Conservation (phyloP, 2,797 vertebrate genomes). For the Echiichthys vipera region DNA sequence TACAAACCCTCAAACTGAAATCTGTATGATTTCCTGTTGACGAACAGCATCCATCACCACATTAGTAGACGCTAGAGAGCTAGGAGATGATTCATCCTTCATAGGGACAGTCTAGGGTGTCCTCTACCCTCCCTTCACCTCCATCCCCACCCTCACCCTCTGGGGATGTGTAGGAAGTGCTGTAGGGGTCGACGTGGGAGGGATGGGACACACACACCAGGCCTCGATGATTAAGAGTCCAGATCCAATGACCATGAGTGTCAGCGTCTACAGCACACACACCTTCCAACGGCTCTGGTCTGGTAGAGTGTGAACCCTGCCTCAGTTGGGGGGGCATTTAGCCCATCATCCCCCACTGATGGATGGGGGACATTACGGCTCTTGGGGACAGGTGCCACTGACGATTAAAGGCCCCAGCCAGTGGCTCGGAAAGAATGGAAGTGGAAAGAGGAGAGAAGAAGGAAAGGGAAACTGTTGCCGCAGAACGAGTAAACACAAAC, state of each 20-base stretch:
- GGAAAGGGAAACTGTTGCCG: slow-evolving; percentile 79
- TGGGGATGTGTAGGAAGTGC: slow-evolving; percentile 39
- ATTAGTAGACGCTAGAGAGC: slow-evolving; percentile 47
- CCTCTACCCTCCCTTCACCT: slow-evolving; percentile 47
- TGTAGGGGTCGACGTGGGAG: slow-evolving; percentile 29
- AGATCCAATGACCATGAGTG: slow-evolving; percentile 67
- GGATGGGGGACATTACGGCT: slow-evolving; percentile 83
- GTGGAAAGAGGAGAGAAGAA: slow-evolving; percentile 66
- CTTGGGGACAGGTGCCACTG: slow-evolving; percentile 83
- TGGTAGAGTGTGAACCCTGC: slow-evolving; percentile 66
- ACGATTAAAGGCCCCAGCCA: slow-evolving; percentile 84
- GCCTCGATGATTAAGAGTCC: slow-evolving; percentile 73
- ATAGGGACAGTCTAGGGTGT: slow-evolving; percentile 47
- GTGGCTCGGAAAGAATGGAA: slow-evolving; percentile 81
- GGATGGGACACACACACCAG: slow-evolving; percentile 43
- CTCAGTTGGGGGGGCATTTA: slow-evolving; percentile 41
- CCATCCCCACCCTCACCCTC: slow-evolving; percentile 9
- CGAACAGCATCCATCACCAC: slow-evolving; percentile 52
- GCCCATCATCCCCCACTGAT: slow-evolving; percentile 78
- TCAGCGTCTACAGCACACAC: slow-evolving; percentile 55
- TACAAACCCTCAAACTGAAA: slow-evolving; percentile 5
- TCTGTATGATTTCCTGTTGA: slow-evolving; percentile 24
- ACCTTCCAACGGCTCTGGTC: slow-evolving; percentile 49
- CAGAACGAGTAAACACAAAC: slow-evolving; percentile 81
- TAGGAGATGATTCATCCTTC: slow-evolving; percentile 50